phyloP scores from a whole-genome alignment of 2,113 vertebrate species.

The Axis porcinus region DNA sequence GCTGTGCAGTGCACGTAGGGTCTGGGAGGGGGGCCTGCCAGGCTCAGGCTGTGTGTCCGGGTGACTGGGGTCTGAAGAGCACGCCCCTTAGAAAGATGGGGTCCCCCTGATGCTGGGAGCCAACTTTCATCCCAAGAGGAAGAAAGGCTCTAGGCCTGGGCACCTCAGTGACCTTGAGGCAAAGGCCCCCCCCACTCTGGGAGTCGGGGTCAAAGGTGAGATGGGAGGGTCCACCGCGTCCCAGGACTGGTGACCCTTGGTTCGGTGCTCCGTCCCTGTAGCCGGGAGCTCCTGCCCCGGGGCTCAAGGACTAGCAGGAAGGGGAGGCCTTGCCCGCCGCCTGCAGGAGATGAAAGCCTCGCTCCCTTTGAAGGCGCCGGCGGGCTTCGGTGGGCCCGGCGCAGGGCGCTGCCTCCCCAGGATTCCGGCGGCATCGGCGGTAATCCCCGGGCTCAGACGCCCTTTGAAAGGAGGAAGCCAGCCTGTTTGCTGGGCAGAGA shows the following conservation, averaged over 20 bases:
- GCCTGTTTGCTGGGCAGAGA: conserved; percentile 18
- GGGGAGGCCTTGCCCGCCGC: background rate
- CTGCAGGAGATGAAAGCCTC: conserved; percentile 53
- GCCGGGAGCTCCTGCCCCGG: background rate
- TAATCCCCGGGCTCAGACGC: conserved; percentile 71
- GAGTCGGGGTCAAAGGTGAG: background rate
- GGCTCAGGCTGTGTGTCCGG: background rate
- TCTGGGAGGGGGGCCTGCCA: background rate
- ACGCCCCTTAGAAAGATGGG: background rate
- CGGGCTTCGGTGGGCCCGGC: conserved; percentile 28
- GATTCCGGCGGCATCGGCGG: conserved; percentile 58
- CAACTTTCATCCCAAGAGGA: background rate
- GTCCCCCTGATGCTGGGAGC: background rate
- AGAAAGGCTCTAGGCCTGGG: background rate
- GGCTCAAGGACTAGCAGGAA: background rate
- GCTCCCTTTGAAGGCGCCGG: conserved; percentile 53
- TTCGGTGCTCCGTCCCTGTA: background rate
- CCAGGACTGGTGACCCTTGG: background rate
- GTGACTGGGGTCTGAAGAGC: background rate
- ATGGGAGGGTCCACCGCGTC: background rate
- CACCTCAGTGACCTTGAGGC: background rate
- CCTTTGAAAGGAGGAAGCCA: conserved; percentile 71
- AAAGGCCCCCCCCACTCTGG: too few species aligned
- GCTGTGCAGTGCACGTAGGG: background rate
- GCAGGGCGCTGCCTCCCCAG: conserved; percentile 3